Evolutionary conservation across 2,888 invertebrate species (phyloP).

Genomic region (Imbricaverruca yamaguchii): DNA sequence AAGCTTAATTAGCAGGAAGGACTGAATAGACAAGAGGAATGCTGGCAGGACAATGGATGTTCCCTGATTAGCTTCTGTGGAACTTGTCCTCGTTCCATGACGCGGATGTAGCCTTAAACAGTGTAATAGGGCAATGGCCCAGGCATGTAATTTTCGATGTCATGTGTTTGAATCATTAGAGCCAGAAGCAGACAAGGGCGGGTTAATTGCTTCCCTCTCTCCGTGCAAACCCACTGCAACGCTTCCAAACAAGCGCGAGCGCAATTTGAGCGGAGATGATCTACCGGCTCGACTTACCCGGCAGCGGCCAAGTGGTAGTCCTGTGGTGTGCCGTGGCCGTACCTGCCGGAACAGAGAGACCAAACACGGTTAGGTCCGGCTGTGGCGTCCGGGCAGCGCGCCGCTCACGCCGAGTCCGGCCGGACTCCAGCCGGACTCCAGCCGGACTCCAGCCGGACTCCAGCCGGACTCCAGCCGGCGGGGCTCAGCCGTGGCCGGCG

Average conservation of each 20-base stretch:
- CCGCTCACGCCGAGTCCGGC: not conserved
- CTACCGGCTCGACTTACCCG: not conserved
- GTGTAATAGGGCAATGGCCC: not conserved
- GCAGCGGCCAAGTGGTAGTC: not conserved
- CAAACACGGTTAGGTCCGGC: not conserved
- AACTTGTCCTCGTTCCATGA: not conserved
- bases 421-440: not conserved
- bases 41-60: too few species aligned
- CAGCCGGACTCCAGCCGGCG: too few species aligned
- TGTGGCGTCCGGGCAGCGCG: not conserved
- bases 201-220: not conserved
- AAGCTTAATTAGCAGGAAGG: too few species aligned
- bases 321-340: conserved; percentile 1
- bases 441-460: too few species aligned
- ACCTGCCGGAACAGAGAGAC: not conserved
- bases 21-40: too few species aligned
- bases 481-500: too few species aligned
- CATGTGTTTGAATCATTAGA: conserved; percentile 2
- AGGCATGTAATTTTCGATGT: not conserved
- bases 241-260: not conserved
- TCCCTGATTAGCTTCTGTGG: not conserved
- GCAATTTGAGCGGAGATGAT: not conserved
- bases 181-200: not conserved
- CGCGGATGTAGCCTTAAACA: not conserved
- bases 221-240: not conserved